Percentiles rank a stretch among this genome's conserved stretches.
Conservation (phyloP, 2,888 invertebrate genomes). For the Notocelia uddmanniana region DNA sequence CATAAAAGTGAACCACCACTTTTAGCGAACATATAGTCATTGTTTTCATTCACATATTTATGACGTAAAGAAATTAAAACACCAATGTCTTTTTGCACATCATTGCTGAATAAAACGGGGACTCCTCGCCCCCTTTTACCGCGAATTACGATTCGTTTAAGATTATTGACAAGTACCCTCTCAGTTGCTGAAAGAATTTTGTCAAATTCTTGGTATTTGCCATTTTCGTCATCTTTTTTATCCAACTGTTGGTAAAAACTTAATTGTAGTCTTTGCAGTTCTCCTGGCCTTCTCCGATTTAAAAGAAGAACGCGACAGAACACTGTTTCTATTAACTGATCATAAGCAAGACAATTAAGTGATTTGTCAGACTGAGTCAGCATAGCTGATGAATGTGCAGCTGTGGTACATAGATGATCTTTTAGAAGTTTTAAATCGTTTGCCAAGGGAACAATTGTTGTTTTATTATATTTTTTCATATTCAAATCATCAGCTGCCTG, state of each 20-base stretch:
- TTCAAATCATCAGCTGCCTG: too few relatives aligned
- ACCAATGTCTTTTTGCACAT: background rate
- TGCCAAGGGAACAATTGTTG: slow-evolving; percentile 7
- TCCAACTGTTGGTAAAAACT: slow-evolving; percentile 8
- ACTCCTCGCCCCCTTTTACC: too few relatives aligned
- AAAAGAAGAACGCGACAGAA: slow-evolving; percentile 9
- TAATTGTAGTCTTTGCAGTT: slow-evolving; percentile 1
- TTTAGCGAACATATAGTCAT: background rate
- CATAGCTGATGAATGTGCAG: slow-evolving; percentile 15
- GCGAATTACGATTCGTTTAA: too few relatives aligned
- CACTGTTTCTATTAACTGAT: slow-evolving; percentile 5
- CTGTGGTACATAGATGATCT: slow-evolving; percentile 2
- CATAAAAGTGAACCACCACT: slow-evolving; percentile 25
- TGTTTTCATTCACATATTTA: background rate
- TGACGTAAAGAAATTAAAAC: background rate
- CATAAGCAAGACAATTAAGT: slow-evolving; percentile 4
- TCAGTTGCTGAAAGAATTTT: background rate
- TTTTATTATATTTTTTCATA: slow-evolving; percentile 8
- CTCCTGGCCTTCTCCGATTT: slow-evolving; percentile 2
- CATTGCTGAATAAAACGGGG: background rate
- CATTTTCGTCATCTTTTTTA: slow-evolving; percentile 1
- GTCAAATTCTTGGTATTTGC: slow-evolving; percentile 10
- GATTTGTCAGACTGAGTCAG: background rate
- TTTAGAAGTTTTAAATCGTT: slow-evolving; percentile 14
- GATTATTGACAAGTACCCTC: background rate